phyloP scores from a whole-genome alignment of 35 echinoderm and acorn worm genomes.

The Amphiura filiformis region DNA sequence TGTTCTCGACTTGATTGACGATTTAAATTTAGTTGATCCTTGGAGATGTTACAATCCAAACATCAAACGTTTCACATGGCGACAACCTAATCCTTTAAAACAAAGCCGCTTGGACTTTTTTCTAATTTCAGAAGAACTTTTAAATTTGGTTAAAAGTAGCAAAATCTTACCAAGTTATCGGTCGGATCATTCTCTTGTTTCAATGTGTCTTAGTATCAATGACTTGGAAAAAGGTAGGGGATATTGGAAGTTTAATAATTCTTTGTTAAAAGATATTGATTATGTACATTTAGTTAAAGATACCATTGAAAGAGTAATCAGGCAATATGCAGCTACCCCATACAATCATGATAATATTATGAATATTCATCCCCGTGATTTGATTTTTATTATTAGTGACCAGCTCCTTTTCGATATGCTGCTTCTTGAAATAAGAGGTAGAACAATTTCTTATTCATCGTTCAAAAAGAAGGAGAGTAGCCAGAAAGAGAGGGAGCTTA shows the following conservation, averaged over 20 bases:
- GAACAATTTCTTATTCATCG: conserved; percentile 24
- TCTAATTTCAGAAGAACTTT: background rate
- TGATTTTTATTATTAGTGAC: conserved; percentile 17
- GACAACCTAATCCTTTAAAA: background rate
- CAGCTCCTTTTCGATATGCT: conserved; percentile 11
- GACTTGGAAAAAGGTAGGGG: background rate
- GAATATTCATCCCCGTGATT: background rate
- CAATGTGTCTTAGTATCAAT: background rate
- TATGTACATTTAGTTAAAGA: conserved; percentile 6
- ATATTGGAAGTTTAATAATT: conserved; percentile 16
- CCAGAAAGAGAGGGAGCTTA: background rate
- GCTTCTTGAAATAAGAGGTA: conserved; percentile 3
- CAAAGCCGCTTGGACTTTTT: background rate
- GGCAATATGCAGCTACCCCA: background rate
- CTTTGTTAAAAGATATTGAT: background rate
- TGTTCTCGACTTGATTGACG: background rate
- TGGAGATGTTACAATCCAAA: conserved; percentile 1
- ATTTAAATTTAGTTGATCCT: background rate
- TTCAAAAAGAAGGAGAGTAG: conserved; percentile 15
- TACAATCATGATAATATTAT: background rate
- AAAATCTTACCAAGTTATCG: background rate
- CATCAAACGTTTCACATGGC: background rate
- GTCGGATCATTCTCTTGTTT: background rate
- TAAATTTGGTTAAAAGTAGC: background rate
- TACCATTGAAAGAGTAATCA: conserved; percentile 4